phyloP scores from a whole-genome alignment of 2,797 vertebrate genomes.

The Semotilus atromaculatus region DNA sequence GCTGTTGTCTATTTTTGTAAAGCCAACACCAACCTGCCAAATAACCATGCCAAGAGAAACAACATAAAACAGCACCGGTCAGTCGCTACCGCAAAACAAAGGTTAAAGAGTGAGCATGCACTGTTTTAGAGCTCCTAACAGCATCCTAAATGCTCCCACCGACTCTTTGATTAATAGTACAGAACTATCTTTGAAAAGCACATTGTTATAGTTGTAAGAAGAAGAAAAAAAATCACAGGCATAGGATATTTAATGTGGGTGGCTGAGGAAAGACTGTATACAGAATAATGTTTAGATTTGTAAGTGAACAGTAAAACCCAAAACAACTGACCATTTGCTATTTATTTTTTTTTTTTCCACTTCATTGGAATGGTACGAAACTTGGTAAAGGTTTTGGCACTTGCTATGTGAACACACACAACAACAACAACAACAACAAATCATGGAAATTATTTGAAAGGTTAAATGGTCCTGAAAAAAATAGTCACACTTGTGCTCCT shows the following conservation, averaged over 20 bases:
- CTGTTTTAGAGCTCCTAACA: conserved; percentile 61
- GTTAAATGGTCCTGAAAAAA: too few relatives aligned
- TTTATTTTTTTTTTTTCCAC: too few relatives aligned
- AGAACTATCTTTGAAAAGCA: conserved; percentile 49
- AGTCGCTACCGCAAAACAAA: conserved; percentile 61
- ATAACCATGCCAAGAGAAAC: conserved; percentile 68
- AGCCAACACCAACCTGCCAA: conserved; percentile 65
- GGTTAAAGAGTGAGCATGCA: conserved; percentile 59
- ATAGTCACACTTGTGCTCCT: too few relatives aligned
- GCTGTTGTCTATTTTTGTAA: conserved; percentile 70
- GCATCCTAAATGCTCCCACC: conserved; percentile 66
- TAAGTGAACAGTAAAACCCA: background rate
- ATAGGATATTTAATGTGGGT: conserved; percentile 25
- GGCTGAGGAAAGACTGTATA: background rate
- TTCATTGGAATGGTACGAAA: too few relatives aligned
- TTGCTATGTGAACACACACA: too few relatives aligned
- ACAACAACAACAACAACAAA: too few relatives aligned
- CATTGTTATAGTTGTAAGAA: background rate
- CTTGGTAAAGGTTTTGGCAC: too few relatives aligned
- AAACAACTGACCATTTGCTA: background rate
- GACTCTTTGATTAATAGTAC: conserved; percentile 61
- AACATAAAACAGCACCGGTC: conserved; percentile 63
- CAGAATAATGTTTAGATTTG: background rate
- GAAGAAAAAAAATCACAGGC: background rate
- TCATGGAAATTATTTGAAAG: too few relatives aligned